Evolutionary conservation across 2,797 vertebrate genomes (phyloP), one percentile per base, ranked within the genome.

Genomic region (Eurystomus glaucurus): DNA sequence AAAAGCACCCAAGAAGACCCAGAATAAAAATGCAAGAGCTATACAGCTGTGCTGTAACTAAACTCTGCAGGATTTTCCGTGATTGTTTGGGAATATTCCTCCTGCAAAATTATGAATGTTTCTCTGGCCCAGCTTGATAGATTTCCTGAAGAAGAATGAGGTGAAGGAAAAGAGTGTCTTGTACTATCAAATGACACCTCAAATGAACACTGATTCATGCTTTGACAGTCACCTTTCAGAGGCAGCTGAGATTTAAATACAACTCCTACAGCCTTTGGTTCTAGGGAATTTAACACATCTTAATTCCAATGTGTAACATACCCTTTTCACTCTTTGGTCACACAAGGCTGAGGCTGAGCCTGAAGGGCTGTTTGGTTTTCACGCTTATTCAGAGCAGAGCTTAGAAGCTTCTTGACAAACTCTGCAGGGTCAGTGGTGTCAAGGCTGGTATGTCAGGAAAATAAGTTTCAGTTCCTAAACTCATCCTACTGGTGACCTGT

Each of bases 401-500:
- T 96, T 71, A 85, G 82, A 90, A 94, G 68, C 82, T 87, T 91
- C 88, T 85, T 94, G 95, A 97, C 88, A 91, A 86, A 96, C 61
- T 91, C 82, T 0, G 0, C 46, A 51, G 89, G 90, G 94, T 93
- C 95, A 74, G 52, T 62, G n/a, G 50, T 85, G 76, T 86, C 75
- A 95, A 88, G 72, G 31, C 76, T 70, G 65, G 82, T 65, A 88
- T 74, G 92, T 92, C 95, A 97, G 39, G 77, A 82, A 96, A 94
- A 96, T 96, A 93, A 87, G 92, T 96, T 96, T 96, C 69, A 72
- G 77, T 88, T 87, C 93, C 92, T 94, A 88, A 96, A 97, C 90
- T 91, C 89, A 82, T 96, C 90, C 90, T 83, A 93, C 66, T 79
- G 85, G 93, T 94, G 92, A 97, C 89, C 85, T 90, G 65, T 46